Evolutionary conservation across 2,113 vertebrate species (phyloP).

Genomic region (Prunella fulvescens): DNA sequence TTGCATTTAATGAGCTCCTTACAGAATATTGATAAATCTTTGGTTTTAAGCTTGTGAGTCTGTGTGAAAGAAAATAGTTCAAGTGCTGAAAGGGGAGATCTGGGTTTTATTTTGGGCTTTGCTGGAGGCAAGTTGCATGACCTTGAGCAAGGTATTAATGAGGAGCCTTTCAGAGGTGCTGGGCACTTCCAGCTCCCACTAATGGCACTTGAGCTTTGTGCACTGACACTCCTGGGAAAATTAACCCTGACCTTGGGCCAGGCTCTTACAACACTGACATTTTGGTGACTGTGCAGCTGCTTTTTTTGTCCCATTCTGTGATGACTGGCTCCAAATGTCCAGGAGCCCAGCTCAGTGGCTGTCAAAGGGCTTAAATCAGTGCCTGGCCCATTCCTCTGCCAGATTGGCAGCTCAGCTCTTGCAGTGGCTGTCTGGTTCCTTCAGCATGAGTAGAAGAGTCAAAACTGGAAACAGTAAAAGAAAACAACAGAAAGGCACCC

Average conservation of each 20-base stretch:
- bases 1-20: not conserved
- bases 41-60: not conserved
- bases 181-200: not conserved
- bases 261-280: not conserved
- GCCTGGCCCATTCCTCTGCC: not conserved
- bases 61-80: not conserved
- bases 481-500: not conserved
- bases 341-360: not conserved
- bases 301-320: not conserved
- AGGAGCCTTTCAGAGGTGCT: conserved; percentile 5
- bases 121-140: not conserved
- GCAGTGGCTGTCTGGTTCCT: not conserved
- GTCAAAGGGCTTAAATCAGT: not conserved
- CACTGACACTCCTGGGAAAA: not conserved
- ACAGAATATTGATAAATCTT: not conserved
- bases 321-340: not conserved
- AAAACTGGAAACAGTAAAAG: not conserved
- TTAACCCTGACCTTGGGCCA: not conserved
- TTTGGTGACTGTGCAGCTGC: conserved; percentile 19
- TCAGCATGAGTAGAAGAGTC: not conserved
- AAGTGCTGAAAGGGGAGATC: not conserved
- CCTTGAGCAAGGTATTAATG: conserved; percentile 33
- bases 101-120: not conserved
- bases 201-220: not conserved
- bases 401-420: not conserved